A percentile compares a stretch with the other conserved stretches of the same genome.
phyloP scores from a whole-genome alignment of 1,140 invertebrate species.

The Pomacea maculata region DNA sequence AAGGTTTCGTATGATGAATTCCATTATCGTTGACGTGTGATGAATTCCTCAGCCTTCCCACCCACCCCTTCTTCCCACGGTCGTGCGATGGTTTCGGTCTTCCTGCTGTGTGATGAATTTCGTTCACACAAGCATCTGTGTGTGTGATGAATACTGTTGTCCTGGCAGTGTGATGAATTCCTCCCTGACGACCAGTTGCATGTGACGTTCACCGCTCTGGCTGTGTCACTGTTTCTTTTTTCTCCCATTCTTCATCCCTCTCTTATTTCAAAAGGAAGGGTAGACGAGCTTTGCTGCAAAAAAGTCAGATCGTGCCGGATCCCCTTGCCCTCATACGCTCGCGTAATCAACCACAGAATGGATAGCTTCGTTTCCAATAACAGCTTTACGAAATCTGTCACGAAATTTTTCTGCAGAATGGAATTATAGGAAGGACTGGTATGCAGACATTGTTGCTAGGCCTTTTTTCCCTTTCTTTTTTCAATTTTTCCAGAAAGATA shows the following conservation, averaged over 20 bases:
- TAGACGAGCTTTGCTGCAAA: too few relatives aligned
- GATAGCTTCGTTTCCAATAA: too few relatives aligned
- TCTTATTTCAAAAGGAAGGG: too few relatives aligned
- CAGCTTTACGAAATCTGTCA: too few relatives aligned
- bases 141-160: background rate
- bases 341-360: too few relatives aligned
- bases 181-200: background rate
- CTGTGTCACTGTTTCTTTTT: background rate
- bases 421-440: too few relatives aligned
- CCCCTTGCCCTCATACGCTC: too few relatives aligned
- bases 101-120: background rate
- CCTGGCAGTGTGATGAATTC: background rate
- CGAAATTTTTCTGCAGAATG: too few relatives aligned
- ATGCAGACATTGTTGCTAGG: too few relatives aligned
- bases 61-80: background rate
- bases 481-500: too few relatives aligned
- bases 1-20: background rate
- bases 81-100: background rate
- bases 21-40: background rate
- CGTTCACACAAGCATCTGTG: background rate
- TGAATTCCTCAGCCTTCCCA: background rate
- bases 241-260: background rate
- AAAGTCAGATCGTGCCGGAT: too few relatives aligned
- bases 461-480: too few relatives aligned
- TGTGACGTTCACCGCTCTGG: background rate